Evolutionary conservation across 2,797 vertebrate species (phyloP).

Genomic region (Paguma larvata): DNA sequence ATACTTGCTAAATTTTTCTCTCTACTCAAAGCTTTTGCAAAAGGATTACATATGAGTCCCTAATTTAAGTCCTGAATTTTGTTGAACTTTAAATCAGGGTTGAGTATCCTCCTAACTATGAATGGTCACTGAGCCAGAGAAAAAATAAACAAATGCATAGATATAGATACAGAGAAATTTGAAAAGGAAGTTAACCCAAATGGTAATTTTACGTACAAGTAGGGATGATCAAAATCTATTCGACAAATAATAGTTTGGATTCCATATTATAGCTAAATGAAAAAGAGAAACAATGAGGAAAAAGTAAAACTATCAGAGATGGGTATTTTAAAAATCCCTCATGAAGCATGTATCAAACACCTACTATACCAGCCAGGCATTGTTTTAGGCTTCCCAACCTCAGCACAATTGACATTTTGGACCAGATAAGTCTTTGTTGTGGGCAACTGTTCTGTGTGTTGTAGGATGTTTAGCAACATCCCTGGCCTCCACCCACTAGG

Average conservation of each 20-base stretch:
- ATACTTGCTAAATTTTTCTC: conserved; percentile 27
- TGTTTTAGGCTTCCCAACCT: not conserved
- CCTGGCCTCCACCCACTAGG: not conserved
- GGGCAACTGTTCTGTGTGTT: not conserved
- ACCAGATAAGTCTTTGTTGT: not conserved
- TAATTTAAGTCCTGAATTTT: not conserved
- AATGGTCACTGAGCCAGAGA: not conserved
- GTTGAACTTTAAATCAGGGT: conserved; percentile 5
- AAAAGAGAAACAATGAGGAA: not conserved
- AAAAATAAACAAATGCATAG: not conserved
- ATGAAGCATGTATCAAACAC: not conserved
- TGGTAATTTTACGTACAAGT: not conserved
- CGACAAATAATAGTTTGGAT: not conserved
- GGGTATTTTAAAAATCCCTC: not conserved
- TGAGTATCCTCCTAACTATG: not conserved
- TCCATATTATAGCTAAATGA: not conserved
- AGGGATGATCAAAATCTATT: not conserved
- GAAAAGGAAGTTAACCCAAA: not conserved
- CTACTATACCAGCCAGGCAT: no score
- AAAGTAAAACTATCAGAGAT: not conserved
- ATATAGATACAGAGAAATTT: not conserved
- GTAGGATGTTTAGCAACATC: not conserved
- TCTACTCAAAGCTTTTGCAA: not conserved
- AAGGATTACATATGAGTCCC: not conserved
- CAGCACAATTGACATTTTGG: not conserved